Percentiles rank a stretch among this genome's conserved stretches.
Evolutionary conservation across 2,888 invertebrate species (phyloP).

Genomic region (Metellina segmentata): DNA sequence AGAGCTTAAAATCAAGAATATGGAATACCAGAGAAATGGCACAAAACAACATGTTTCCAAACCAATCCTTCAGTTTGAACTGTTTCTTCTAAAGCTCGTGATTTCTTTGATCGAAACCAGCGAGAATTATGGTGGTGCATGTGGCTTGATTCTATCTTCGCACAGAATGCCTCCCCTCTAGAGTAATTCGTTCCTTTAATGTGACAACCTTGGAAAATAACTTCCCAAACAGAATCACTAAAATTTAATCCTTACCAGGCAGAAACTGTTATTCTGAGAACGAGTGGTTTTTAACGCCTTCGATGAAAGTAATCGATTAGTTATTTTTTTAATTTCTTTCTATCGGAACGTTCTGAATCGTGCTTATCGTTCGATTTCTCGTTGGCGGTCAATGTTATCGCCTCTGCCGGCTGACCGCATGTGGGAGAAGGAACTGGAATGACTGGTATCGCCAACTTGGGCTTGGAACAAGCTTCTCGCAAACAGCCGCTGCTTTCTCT

Average conservation of each 20-base stretch:
- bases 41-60: too few relatives aligned
- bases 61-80: too few relatives aligned
- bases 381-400: constrained; percentile 32
- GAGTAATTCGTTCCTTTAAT: neutral
- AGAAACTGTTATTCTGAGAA: neutral
- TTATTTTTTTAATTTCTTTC: neutral
- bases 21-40: too few relatives aligned
- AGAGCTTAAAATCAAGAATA: too few relatives aligned
- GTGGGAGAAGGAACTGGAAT: constrained; percentile 47
- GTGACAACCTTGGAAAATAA: neutral
- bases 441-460: constrained; percentile 16
- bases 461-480: neutral
- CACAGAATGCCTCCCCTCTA: neutral
- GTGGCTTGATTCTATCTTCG: neutral
- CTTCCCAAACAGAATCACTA: neutral
- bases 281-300: neutral
- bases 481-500: neutral
- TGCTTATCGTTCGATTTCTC: neutral
- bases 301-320: constrained; percentile 2
- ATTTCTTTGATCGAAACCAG: neutral
- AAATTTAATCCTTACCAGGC: neutral
- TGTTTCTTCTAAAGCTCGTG: too few relatives aligned
- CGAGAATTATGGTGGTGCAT: neutral
- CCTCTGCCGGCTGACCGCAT: constrained; percentile 7
- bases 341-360: neutral